phyloP scores from a whole-genome alignment of 2,113 vertebrate species.

The Centropristis striata region DNA sequence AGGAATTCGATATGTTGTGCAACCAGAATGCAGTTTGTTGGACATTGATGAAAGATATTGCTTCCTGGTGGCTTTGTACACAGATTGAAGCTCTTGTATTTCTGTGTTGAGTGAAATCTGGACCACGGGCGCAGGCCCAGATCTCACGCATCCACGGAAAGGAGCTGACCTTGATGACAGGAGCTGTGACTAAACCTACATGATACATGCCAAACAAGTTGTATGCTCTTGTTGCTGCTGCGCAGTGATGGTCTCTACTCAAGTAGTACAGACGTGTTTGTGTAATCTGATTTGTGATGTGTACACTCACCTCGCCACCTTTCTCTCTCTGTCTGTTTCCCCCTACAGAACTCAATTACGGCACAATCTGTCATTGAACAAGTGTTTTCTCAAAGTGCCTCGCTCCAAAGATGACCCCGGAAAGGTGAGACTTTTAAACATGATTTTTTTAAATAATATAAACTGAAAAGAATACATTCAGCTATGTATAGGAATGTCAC shows the following conservation, averaged over 20 bases:
- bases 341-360: slow-evolving; percentile 87
- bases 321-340: slow-evolving; percentile 22
- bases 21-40: slow-evolving; percentile 64
- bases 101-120: slow-evolving; percentile 36
- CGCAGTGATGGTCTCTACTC: slow-evolving; percentile 28
- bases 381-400: slow-evolving; percentile 91
- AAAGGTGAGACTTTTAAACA: slow-evolving; percentile 81
- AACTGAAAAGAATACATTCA: slow-evolving; percentile 1
- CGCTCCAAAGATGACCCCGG: slow-evolving; percentile 90
- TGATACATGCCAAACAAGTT: slow-evolving; percentile 35
- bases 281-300: slow-evolving; percentile 35
- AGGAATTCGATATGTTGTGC: slow-evolving; percentile 76
- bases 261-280: slow-evolving; percentile 43
- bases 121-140: slow-evolving; percentile 34
- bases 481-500: background rate
- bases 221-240: slow-evolving; percentile 23
- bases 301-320: slow-evolving; percentile 46
- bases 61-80: slow-evolving; percentile 50
- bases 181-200: slow-evolving; percentile 38
- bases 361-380: slow-evolving; percentile 89
- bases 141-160: slow-evolving; percentile 27
- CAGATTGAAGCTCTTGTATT: slow-evolving; percentile 29
- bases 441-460: background rate
- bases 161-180: slow-evolving; percentile 27
- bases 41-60: slow-evolving; percentile 64